Base-by-base conservation (phyloP, 2,113 vertebrate genomes). In the Lanius ludovicianus region DNA sequence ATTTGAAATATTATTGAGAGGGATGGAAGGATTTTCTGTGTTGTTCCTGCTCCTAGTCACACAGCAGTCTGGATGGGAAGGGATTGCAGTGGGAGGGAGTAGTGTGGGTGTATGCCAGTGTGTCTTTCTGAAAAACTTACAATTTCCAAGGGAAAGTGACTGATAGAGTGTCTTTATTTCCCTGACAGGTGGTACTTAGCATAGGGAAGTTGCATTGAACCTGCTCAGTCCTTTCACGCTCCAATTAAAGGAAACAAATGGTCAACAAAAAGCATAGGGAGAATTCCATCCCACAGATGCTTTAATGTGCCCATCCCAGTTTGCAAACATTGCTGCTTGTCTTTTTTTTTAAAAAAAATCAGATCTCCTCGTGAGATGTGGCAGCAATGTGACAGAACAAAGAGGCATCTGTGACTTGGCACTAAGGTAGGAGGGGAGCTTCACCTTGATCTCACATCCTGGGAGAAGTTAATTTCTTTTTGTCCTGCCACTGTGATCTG, bases 1-100 rank as follows among this genome's bases (percentile, higher is more conserved):
- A 44, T 87, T 76, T 88, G 73, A 96, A 90, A 95, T 77, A 64
- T 57, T 89, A 62, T 55, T 56, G 89, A 96, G 87, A 94, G 78
- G 91, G 88, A n/a, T 57, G 56, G 56, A 90, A 93, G 69, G 57
- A 81, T 95, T 94, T 93, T 68, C 70, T 83, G n/a, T 87, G 83
- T 76, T 89, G 83, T 33, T 96, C 23, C 84, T 78, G 76, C 64
- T 92, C 24, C 80, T 64, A 71, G 57, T 81, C 76, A 94, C 80
- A 81, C 65, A 50, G 95, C 90, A 92, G 69, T 74, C 93, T 94
- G 76, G 79, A 63, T 86, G 75, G 75, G 50, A 84, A 84, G 41
- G 30, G 62, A 93, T 57, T 14, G 74, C 50, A 42, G 62, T 7
- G 57, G 22, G 1, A 37, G 23, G 30, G 21, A 91, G 75, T 22